Base-by-base conservation (phyloP, 2,113 vertebrate species). In the Anthoscopus minutus region DNA sequence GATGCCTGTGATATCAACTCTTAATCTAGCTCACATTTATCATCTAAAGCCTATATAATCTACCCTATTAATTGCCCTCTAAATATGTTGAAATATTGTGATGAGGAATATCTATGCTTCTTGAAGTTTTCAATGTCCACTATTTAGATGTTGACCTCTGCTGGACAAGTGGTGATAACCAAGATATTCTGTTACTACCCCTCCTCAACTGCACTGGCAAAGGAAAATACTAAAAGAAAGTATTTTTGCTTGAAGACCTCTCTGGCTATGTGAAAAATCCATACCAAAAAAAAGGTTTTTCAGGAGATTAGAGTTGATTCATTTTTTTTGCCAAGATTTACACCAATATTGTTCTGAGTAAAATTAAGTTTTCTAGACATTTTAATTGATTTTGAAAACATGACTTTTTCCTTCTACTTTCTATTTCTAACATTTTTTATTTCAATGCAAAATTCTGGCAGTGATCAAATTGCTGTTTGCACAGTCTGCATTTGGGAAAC, bases 31-130 rank as follows among this genome's bases (percentile, higher is more conserved):
- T 92, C 25, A 48, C 6, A 17, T 70, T 3, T 73, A 13, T 31
- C 4, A 21, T 57, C 35, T 53, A 54, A 50, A 13, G 13, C 4
- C 33, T 65, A 6, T 44, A 72, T 42, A 10, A 22, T 33, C 13
- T 58, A 17, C 1, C 2, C 4, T 66, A 5, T 58, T 61, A 57
- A 44, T n/a, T 2, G 2, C 4, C 3, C 4, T 70, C 44, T 35
- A 27, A 7, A 53, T 51, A 35, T 16, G 6, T 47, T 61, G 30
- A 86, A 85, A 53, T 53, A 53, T 20, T 40, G 7, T 48, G 17
- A 48, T 37, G 13, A 37, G 38, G 14, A 71, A 42, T 37, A 74
- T 14, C n/a, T 86, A 6, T 54, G 8, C 8, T 74, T 66, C 23
- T 28, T 85, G n/a, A 74, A 62, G 19, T 79, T 85, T 88, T 50